A percentile compares a stretch with the other conserved stretches of the same genome.
These are phyloP conservation scores for Polyodon spathula DNA, from an alignment of 2,113 vertebrate species.

Conservation along the genomic window DNA sequence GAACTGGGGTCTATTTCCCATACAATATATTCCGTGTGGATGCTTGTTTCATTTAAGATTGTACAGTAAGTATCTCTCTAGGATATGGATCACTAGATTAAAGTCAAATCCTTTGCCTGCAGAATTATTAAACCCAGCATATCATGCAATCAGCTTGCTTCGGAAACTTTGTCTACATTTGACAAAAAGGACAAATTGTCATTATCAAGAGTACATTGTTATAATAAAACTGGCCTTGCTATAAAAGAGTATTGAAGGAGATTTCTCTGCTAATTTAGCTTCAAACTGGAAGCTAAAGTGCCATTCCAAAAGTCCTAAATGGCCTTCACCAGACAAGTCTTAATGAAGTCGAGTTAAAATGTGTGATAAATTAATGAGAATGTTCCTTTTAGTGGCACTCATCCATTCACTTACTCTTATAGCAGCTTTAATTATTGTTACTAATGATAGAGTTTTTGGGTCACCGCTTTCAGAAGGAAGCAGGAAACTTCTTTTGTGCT, in stretches of 20 bases:
- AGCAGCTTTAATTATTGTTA: slow-evolving; percentile 56
- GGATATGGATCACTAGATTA: no score
- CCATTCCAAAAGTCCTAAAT: slow-evolving; percentile 38
- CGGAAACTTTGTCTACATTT: background rate
- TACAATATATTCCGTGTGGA: no score
- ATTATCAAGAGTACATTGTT: slow-evolving; percentile 1
- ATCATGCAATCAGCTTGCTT: no score
- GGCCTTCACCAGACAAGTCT: slow-evolving; percentile 52
- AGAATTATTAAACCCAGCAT: no score
- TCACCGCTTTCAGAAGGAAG: slow-evolving; percentile 42
- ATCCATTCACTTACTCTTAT: slow-evolving; percentile 44
- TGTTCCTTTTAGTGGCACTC: slow-evolving; percentile 47
- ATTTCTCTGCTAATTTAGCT: slow-evolving; percentile 10
- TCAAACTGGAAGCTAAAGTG: slow-evolving; percentile 14
- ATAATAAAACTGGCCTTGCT: background rate
- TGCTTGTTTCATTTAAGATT: no score
- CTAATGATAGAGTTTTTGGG: slow-evolving; percentile 49
- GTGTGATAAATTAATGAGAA: slow-evolving; percentile 53
- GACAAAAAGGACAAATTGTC: background rate
- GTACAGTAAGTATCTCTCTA: no score
- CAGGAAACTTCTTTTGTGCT: slow-evolving; percentile 37
- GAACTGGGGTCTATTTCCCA: no score
- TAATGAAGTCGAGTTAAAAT: slow-evolving; percentile 57
- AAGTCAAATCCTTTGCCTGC: no score
- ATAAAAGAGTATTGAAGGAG: background rate